A percentile compares a stretch with the other conserved stretches of the same genome.
Conservation (phyloP, 2,113 vertebrate genomes). For the Microtus montanus region DNA sequence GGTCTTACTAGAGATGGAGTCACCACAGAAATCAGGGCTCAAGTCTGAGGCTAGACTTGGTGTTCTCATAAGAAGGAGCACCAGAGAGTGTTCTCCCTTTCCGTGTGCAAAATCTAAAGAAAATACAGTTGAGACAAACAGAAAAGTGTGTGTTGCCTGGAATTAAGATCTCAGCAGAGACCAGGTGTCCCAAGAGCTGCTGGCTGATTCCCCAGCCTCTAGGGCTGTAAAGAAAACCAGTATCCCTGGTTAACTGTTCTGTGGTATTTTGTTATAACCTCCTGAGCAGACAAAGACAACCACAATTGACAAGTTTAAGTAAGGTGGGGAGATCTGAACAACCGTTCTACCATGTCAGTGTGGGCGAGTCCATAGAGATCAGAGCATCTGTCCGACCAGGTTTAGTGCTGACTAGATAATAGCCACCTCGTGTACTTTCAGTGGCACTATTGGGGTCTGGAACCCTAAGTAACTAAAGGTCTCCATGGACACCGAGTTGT, state of each 20-base stretch:
- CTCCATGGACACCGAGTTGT: background rate
- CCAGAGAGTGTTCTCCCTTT: background rate
- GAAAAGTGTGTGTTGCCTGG: background rate
- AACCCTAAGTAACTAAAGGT: background rate
- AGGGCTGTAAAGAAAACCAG: background rate
- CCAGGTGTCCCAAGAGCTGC: background rate
- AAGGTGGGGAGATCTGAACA: background rate
- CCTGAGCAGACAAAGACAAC: background rate
- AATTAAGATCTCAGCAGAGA: background rate
- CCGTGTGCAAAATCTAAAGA: background rate
- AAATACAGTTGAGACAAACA: background rate
- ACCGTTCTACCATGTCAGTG: no score
- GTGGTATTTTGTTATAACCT: background rate
- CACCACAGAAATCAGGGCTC: background rate
- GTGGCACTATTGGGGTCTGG: background rate
- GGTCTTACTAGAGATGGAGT: background rate
- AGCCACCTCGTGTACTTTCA: background rate
- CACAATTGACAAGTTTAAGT: background rate
- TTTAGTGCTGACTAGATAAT: background rate
- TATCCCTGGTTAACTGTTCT: background rate
- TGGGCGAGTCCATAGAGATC: background rate
- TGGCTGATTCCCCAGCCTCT: background rate
- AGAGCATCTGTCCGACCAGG: background rate
- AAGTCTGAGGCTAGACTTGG: background rate
- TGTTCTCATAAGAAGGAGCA: background rate